phyloP scores from a whole-genome alignment of 2,113 vertebrate genomes.

The Halichoeres trimaculatus region DNA sequence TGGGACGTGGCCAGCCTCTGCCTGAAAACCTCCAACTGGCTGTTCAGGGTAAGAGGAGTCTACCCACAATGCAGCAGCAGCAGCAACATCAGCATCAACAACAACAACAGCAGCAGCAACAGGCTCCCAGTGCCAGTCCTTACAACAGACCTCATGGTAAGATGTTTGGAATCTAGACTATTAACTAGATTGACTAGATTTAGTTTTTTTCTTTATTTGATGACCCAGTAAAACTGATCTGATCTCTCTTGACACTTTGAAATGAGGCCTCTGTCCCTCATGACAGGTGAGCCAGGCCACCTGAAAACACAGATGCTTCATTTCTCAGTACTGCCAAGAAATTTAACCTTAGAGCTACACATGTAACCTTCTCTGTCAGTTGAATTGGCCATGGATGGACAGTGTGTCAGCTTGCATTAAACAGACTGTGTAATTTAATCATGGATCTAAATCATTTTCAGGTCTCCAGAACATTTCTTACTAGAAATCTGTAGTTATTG shows the following conservation, averaged over 20 bases:
- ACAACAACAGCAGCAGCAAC: conserved; percentile 81
- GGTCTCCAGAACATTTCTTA: neutral
- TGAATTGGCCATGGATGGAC: neutral
- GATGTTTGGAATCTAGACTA: neutral
- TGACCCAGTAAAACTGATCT: neutral
- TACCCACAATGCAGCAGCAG: conserved; percentile 93
- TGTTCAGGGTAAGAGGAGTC: conserved; percentile 95
- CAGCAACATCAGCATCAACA: conserved; percentile 59
- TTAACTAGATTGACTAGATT: neutral
- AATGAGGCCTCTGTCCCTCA: neutral
- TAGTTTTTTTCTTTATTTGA: neutral
- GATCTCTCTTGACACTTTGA: neutral
- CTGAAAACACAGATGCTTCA: neutral
- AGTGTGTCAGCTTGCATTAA: neutral
- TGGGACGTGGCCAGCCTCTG: conserved; percentile 94
- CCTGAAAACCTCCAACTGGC: conserved; percentile 98
- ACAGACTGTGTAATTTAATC: neutral
- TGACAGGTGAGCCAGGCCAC: neutral
- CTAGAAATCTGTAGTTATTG: too few species aligned
- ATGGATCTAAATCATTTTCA: neutral
- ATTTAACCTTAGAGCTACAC: neutral
- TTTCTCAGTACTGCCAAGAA: neutral
- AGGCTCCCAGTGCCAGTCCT: conserved; percentile 77
- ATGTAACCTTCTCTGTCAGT: neutral
- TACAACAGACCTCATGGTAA: conserved; percentile 92